phyloP scores from a whole-genome alignment of 2,113 vertebrate genomes.

The Heloderma charlesbogerti region DNA sequence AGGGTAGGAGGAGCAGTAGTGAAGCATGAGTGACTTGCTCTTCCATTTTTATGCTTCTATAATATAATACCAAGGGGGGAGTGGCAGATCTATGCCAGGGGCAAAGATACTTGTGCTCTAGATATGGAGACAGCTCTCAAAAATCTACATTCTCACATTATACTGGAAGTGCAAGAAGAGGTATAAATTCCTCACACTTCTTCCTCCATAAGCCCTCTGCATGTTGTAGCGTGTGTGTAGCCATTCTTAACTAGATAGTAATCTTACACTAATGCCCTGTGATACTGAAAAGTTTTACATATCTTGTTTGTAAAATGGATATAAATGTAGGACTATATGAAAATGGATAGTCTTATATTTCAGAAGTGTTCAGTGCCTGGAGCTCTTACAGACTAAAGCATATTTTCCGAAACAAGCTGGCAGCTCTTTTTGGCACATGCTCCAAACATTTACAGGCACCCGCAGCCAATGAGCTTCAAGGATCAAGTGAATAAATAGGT shows the following conservation, averaged over 20 bases:
- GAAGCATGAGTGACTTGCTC: neutral
- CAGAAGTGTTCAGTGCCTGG: neutral
- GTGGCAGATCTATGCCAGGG: neutral
- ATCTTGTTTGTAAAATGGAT: neutral
- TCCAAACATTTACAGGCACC: neutral
- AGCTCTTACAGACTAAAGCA: neutral
- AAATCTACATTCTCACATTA: neutral
- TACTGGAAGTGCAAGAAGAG: neutral
- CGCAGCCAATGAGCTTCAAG: neutral
- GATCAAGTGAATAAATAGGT: neutral
- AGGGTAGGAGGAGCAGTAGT: neutral
- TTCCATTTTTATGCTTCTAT: neutral
- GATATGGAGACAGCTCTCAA: neutral
- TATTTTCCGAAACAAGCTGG: neutral
- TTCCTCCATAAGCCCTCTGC: accelerated
- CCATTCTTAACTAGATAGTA: neutral
- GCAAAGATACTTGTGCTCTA: neutral
- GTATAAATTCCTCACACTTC: neutral
- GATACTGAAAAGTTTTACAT: neutral
- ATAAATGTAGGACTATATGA: neutral
- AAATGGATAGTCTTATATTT: neutral
- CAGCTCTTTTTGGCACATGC: neutral
- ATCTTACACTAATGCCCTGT: neutral
- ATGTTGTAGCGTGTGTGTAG: neutral
- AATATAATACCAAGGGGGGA: neutral